phyloP scores from a whole-genome alignment of 2,113 vertebrate genomes.

The Cisticola juncidis region DNA sequence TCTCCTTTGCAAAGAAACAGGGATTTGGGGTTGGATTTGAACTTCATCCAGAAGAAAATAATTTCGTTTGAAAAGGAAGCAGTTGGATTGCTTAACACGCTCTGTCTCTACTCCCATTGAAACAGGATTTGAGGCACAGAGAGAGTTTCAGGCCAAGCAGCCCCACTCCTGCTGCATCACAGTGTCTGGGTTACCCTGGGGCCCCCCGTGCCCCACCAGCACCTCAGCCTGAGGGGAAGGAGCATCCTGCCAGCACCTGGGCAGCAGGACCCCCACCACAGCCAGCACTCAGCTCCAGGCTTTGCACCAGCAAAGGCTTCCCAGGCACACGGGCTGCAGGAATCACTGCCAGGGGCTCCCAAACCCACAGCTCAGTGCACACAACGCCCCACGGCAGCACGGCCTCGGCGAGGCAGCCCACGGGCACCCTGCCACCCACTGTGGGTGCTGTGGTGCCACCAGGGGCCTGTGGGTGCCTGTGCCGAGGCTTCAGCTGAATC shows the following conservation, averaged over 20 bases:
- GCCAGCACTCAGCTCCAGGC: neutral
- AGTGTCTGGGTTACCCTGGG: accelerated
- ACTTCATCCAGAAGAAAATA: conserved; percentile 15
- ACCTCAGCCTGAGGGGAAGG: accelerated
- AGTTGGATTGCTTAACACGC: neutral
- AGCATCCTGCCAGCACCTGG: neutral
- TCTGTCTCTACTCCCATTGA: neutral
- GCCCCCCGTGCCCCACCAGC: neutral
- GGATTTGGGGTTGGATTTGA: conserved; percentile 34
- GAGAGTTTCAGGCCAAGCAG: neutral
- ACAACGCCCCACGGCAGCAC: neutral
- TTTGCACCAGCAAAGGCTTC: neutral
- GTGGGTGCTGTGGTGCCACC: neutral
- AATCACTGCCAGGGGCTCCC: neutral
- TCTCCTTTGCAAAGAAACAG: neutral
- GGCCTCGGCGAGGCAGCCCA: accelerated
- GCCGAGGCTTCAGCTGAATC: neutral
- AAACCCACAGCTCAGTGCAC: neutral
- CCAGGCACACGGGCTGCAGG: neutral
- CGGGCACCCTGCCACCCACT: neutral
- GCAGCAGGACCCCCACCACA: neutral
- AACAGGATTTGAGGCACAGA: neutral
- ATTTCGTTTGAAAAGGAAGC: neutral
- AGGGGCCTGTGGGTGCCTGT: accelerated
- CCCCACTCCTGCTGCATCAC: neutral